phyloP scores from a whole-genome alignment of 1,140 invertebrate species.

The Cheumatopsyche charites region DNA sequence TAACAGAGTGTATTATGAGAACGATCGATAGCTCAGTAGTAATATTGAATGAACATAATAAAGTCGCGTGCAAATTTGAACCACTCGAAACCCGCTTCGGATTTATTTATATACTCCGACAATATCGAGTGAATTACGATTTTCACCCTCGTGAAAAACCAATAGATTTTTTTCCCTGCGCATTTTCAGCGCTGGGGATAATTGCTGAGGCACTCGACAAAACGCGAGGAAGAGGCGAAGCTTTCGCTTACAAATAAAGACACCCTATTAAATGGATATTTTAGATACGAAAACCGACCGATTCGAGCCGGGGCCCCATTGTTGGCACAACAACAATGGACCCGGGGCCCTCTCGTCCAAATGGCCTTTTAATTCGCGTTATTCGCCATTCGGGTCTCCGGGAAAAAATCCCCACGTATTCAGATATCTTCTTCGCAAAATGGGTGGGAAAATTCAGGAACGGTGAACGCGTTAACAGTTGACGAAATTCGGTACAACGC shows the following conservation, averaged over 20 bases:
- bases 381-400: background rate
- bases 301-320: constrained; percentile 33
- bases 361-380: constrained; percentile 37
- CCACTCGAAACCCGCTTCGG: too few species aligned
- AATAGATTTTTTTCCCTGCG: too few species aligned
- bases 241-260: constrained; percentile 23
- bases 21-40: too few species aligned
- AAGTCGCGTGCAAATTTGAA: too few species aligned
- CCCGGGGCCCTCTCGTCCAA: constrained; percentile 14
- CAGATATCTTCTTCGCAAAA: background rate
- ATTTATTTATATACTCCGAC: too few species aligned
- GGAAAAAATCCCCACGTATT: background rate
- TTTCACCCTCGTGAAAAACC: too few species aligned
- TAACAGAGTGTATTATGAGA: too few species aligned
- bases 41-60: too few species aligned
- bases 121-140: too few species aligned
- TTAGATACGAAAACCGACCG: constrained; percentile 31
- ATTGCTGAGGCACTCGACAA: too few species aligned
- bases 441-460: constrained; percentile 1
- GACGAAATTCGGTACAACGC: constrained; percentile 11
- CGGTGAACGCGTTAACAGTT: constrained; percentile 2
- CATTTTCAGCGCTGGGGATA: too few species aligned
- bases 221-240: background rate
- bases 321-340: constrained; percentile 26
- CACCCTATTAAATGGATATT: constrained; percentile 31